Conservation (phyloP, 2,888 invertebrate genomes). For the Anaspis maculata region DNA sequence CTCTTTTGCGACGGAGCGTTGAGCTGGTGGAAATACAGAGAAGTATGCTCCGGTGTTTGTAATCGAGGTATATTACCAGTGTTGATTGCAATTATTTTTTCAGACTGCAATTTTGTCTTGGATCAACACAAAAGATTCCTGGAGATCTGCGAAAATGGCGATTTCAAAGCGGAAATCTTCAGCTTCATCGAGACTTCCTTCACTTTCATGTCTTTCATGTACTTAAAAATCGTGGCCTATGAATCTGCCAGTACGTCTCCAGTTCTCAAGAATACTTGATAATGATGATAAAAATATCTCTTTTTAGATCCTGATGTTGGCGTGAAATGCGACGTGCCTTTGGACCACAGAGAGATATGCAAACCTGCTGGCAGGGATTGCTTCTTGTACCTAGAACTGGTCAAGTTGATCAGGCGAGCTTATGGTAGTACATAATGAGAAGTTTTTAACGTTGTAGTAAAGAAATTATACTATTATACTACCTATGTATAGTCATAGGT, state of each 20-base stretch:
- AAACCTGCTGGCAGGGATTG: conserved; percentile 68
- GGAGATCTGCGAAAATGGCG: conserved; percentile 45
- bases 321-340: conserved; percentile 60
- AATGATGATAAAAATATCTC: too few species aligned
- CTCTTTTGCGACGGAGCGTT: conserved; percentile 65
- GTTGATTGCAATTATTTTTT: too few species aligned
- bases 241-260: conserved; percentile 65
- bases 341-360: conserved; percentile 80
- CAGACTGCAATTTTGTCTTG: conserved; percentile 63
- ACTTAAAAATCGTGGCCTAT: conserved; percentile 65
- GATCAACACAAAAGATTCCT: conserved; percentile 58
- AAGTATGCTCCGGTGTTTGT: conserved; percentile 55
- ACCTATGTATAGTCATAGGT: too few species aligned
- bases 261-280: too few species aligned
- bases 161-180: conserved; percentile 52
- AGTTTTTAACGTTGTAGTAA: too few species aligned
- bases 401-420: conserved; percentile 54
- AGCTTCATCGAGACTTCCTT: conserved; percentile 73
- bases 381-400: conserved; percentile 58
- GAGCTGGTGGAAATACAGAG: conserved; percentile 71
- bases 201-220: conserved; percentile 66
- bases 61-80: too few species aligned
- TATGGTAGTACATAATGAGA: too few species aligned
- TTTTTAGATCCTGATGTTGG: conserved; percentile 83
- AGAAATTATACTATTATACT: too few species aligned